Base-by-base conservation (phyloP, 2,888 invertebrate genomes). In the Drosophila ezoana region DNA sequence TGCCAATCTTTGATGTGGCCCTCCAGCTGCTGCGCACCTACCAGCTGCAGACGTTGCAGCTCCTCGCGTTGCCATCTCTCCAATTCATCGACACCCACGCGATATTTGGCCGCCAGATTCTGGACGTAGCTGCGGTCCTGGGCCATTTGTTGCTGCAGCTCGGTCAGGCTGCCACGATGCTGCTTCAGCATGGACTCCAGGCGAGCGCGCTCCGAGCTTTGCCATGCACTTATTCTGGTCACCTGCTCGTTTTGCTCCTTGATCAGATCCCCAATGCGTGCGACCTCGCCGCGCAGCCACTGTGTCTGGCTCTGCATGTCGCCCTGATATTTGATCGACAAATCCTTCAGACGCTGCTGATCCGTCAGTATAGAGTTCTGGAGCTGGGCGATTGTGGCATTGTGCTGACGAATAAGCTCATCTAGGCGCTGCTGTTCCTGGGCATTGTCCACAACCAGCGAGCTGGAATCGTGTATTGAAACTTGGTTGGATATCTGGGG, bases 11-110 rank as follows among this genome's bases (percentile, higher is more conserved):
- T 89, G 20, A 92, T 81, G 8, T 91, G 89, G 5, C 83, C 84
- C 16, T 89, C 83, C 40, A 84, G 77, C 33, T 87, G 86, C 41
- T 82, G 86, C 32, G 87, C 88, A 0, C 88, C 88, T 0, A 60
- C 81, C 20, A 83, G 63, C 32, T 90, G 89, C 40, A 92, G 72
- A 3, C 92, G 87, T n/a, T 89, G 80, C 48, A 92, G 44, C 51
- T 92, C 92, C 20, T 87, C 74, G 4, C 87, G 84, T 56, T 92
- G 92, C 92, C 92, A 92, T 28, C 89, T 87, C 60, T 91, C 91
- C 8, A 92, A 73, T 37, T 92, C 92, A 16, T 91, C 91, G 45
- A 92, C 86, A 38, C 87, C 89, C 1, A 92, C 89, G 13, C 91
- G 89, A 53, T 92, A 92, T 45, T 91, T 91, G 32, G 81, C 77